phyloP scores from a whole-genome alignment of 2,113 vertebrate species.

The Theristicus caerulescens region DNA sequence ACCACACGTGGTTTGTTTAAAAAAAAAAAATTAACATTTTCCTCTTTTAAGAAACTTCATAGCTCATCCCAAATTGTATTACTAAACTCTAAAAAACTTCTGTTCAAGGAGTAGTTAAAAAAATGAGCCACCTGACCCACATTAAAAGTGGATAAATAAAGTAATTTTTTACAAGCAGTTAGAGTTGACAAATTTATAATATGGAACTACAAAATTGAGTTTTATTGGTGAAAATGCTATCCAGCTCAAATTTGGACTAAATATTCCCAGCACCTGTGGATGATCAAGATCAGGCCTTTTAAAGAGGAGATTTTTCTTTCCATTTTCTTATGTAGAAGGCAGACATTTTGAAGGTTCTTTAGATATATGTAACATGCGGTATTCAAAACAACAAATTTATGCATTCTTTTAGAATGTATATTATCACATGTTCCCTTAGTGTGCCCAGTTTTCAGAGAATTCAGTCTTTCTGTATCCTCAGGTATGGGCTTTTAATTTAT shows the following conservation, averaged over 20 bases:
- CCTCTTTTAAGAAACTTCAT: neutral
- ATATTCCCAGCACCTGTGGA: neutral
- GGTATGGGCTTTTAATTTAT: neutral
- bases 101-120: neutral
- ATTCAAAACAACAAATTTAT: neutral
- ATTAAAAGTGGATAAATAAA: neutral
- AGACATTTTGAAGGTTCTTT: neutral
- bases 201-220: neutral
- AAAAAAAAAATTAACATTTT: neutral
- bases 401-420: neutral
- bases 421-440: neutral
- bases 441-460: neutral
- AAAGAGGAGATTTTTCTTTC: neutral
- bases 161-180: neutral
- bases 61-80: neutral
- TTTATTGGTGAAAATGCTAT: neutral
- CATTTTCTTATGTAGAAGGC: neutral
- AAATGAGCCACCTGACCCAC: neutral
- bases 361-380: rapidly evolving
- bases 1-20: rapidly evolving
- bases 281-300: neutral
- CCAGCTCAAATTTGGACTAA: neutral
- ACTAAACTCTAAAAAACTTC: neutral
- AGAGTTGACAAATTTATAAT: neutral
- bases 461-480: neutral